Percentiles rank a stretch among this genome's conserved stretches.
Evolutionary conservation across 2,113 vertebrate genomes (phyloP).

Genomic region (Uria lomvia): DNA sequence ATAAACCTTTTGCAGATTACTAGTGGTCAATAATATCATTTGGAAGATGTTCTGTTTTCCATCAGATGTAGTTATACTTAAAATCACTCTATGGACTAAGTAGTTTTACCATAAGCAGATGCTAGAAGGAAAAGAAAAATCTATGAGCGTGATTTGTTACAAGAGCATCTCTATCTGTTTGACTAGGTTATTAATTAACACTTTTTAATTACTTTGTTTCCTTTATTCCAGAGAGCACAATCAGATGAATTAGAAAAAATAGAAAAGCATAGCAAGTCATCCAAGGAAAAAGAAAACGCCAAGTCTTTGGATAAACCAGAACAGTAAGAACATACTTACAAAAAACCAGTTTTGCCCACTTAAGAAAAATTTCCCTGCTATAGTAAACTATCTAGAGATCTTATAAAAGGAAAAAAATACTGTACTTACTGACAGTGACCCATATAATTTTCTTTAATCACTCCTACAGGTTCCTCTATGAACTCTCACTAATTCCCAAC

Average conservation of each 20-base stretch:
- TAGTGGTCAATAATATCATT: slow-evolving; percentile 31
- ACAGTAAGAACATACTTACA: slow-evolving; percentile 79
- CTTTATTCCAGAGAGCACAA: slow-evolving; percentile 84
- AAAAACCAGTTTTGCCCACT: not conserved
- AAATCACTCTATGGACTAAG: slow-evolving; percentile 65
- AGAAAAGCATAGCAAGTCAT: slow-evolving; percentile 85
- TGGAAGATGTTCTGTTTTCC: slow-evolving; percentile 64
- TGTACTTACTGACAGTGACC: not conserved
- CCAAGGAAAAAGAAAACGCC: slow-evolving; percentile 83
- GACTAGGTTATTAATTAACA: not conserved
- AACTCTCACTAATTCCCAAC: slow-evolving; percentile 91
- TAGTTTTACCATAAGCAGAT: not conserved
- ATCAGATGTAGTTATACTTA: slow-evolving; percentile 75
- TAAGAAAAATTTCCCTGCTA: not conserved
- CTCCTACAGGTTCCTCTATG: slow-evolving; percentile 87
- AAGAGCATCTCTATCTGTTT: slow-evolving; percentile 5
- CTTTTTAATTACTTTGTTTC: not conserved
- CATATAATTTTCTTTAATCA: not conserved
- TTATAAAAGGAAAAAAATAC: not conserved
- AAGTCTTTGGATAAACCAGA: slow-evolving; percentile 96
- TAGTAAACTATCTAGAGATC: not conserved
- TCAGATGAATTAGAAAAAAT: slow-evolving; percentile 91
- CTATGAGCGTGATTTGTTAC: slow-evolving; percentile 18
- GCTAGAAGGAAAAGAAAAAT: slow-evolving; percentile 18
- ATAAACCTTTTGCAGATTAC: slow-evolving; percentile 34